Conservation (phyloP, 2,888 invertebrate species). For the Zygogramma bicolorata region DNA sequence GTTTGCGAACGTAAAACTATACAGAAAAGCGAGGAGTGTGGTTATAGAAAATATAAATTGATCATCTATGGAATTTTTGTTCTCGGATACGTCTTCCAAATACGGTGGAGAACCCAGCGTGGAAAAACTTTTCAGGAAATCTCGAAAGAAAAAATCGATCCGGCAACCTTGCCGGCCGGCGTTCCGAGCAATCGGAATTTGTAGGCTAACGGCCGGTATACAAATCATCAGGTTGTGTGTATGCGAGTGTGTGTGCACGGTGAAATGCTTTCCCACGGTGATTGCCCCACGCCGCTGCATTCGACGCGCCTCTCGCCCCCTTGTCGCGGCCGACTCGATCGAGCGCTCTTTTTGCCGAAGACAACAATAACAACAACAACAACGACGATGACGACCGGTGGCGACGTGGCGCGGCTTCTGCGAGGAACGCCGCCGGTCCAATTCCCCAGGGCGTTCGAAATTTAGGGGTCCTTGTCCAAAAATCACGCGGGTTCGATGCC, state of each 20-base stretch:
- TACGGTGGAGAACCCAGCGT: too few species aligned
- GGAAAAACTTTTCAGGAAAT: too few species aligned
- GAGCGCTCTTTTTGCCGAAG: slow-evolving; percentile 29
- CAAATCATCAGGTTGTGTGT: slow-evolving; percentile 60
- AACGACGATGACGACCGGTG: slow-evolving; percentile 60
- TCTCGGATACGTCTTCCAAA: too few species aligned
- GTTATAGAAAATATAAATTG: too few species aligned
- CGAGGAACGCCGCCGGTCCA: not conserved
- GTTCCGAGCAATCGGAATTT: slow-evolving; percentile 44
- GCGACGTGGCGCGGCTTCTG: slow-evolving; percentile 39
- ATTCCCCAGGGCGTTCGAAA: slow-evolving; percentile 46
- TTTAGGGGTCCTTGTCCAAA: too few species aligned
- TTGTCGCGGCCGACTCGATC: slow-evolving; percentile 28
- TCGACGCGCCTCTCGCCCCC: slow-evolving; percentile 46
- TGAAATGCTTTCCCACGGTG: slow-evolving; percentile 64
- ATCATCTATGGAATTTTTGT: too few species aligned
- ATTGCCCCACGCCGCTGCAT: slow-evolving; percentile 51
- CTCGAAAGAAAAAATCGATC: not conserved
- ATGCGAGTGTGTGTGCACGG: slow-evolving; percentile 50
- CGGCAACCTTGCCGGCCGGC: slow-evolving; percentile 18
- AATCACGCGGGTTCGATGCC: too few species aligned
- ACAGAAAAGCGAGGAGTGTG: too few species aligned
- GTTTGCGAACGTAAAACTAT: too few species aligned
- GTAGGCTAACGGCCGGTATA: slow-evolving; percentile 55
- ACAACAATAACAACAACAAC: slow-evolving; percentile 58